Percentiles rank a stretch among this genome's conserved stretches.
phyloP scores from a whole-genome alignment of 2,113 vertebrate genomes.

The Nettapus auritus region DNA sequence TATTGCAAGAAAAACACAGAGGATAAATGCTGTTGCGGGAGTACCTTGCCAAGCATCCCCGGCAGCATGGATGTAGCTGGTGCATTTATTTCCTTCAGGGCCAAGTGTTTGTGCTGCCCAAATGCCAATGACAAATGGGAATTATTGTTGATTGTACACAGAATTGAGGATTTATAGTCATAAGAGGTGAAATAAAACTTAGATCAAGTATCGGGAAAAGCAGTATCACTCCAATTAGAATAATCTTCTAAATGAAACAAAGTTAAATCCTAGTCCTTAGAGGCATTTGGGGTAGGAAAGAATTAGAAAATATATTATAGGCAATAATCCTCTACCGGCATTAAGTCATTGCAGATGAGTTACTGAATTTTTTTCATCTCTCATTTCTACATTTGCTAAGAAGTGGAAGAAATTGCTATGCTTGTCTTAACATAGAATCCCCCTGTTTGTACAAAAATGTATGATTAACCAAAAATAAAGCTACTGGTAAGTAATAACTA shows the following conservation, averaged over 20 bases:
- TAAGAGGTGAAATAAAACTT: constrained; percentile 26
- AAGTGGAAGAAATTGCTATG: constrained; percentile 21
- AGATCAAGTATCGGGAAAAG: constrained; percentile 1
- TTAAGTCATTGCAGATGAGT: background rate
- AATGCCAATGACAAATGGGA: background rate
- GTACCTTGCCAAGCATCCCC: background rate
- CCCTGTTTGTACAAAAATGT: constrained; percentile 12
- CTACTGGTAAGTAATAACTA: background rate
- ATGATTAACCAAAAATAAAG: constrained; percentile 12
- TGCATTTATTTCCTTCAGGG: background rate
- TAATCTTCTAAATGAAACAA: constrained; percentile 43
- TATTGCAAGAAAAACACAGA: background rate
- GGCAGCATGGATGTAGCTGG: background rate
- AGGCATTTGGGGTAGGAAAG: background rate
- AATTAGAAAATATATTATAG: constrained; percentile 29
- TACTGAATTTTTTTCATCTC: constrained; percentile 19
- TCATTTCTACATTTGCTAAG: background rate
- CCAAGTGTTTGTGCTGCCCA: background rate
- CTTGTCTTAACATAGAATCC: background rate
- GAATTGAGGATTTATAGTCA: background rate
- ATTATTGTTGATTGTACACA: background rate
- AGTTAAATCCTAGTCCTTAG: background rate
- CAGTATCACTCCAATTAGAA: constrained; percentile 18
- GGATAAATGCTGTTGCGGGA: background rate
- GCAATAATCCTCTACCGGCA: constrained; percentile 36